Percentiles rank a stretch among this genome's conserved stretches.
These are phyloP conservation scores for Dipodomys merriami DNA, from an alignment of 2,113 vertebrate species.

Conservation along the genomic window DNA sequence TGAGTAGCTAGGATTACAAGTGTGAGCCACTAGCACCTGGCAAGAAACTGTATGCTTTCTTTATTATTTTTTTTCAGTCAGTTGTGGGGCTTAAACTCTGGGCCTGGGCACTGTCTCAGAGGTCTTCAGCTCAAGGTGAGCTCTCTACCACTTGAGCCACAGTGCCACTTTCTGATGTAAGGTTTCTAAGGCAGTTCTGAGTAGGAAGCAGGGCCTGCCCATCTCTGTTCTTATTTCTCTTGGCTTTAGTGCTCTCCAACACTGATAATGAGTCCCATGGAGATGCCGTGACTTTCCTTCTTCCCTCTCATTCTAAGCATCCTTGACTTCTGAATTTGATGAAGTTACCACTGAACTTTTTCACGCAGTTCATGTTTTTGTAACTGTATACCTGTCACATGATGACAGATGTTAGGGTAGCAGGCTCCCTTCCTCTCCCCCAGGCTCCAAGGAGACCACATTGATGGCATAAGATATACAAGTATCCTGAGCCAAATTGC, in stretches of 20 bases:
- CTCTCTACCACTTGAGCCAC: too few relatives aligned
- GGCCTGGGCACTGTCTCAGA: too few relatives aligned
- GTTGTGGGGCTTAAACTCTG: too few relatives aligned
- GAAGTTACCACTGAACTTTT: conserved; percentile 26
- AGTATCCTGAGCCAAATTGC: neutral
- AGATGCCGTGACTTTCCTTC: neutral
- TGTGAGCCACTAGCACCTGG: too few relatives aligned
- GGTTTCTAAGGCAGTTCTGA: neutral
- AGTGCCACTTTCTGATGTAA: too few relatives aligned
- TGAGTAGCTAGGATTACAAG: too few relatives aligned
- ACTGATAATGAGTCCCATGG: neutral
- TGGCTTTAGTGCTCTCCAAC: accelerated
- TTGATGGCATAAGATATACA: neutral
- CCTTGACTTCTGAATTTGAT: neutral
- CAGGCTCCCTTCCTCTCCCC: neutral
- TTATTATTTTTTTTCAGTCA: too few relatives aligned
- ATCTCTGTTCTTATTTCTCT: neutral
- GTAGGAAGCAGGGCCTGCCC: too few relatives aligned
- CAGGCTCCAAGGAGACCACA: neutral
- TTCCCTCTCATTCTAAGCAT: neutral
- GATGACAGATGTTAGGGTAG: neutral
- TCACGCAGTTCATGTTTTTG: neutral
- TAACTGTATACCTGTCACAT: neutral
- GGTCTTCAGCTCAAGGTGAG: too few relatives aligned
- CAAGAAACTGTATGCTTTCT: too few relatives aligned